These are phyloP conservation scores for Brienomyrus brachyistius DNA, from an alignment of 2,113 vertebrate species.

Conservation along the genomic window DNA sequence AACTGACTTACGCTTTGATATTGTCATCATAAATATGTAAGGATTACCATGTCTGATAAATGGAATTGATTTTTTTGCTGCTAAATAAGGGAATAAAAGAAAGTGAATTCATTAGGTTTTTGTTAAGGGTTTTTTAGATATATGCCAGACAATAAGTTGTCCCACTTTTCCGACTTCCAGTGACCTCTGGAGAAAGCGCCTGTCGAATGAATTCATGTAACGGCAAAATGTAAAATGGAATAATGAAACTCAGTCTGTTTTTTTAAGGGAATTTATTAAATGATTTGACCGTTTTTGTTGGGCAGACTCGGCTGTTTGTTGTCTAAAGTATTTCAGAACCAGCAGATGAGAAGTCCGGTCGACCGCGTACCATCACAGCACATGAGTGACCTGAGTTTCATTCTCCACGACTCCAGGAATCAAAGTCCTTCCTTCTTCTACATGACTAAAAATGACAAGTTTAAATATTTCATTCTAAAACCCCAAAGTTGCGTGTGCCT, in stretches of 20 bases:
- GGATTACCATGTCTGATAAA: not conserved
- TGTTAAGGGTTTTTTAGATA: not conserved
- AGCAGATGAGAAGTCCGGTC: not conserved
- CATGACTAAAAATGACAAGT: not conserved
- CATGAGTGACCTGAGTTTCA: not conserved
- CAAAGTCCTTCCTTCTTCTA: not conserved
- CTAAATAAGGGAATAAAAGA: not conserved
- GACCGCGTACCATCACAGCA: not conserved
- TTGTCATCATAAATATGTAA: not conserved
- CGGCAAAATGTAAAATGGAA: not conserved
- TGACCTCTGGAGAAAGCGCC: not conserved
- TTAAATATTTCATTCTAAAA: not conserved
- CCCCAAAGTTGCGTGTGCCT: not conserved
- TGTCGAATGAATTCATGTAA: not conserved
- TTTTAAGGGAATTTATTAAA: not conserved
- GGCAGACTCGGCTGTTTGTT: not conserved
- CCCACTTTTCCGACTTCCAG: not conserved
- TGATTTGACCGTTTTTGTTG: not conserved
- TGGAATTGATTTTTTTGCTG: not conserved
- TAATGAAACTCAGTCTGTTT: not conserved
- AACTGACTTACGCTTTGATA: not conserved
- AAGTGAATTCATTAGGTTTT: not conserved
- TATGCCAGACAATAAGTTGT: not conserved
- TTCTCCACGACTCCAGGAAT: not conserved
- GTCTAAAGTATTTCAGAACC: not conserved